These are phyloP conservation scores for Colossoma macropomum DNA, from an alignment of 2,113 vertebrate species.

Conservation along the genomic window DNA sequence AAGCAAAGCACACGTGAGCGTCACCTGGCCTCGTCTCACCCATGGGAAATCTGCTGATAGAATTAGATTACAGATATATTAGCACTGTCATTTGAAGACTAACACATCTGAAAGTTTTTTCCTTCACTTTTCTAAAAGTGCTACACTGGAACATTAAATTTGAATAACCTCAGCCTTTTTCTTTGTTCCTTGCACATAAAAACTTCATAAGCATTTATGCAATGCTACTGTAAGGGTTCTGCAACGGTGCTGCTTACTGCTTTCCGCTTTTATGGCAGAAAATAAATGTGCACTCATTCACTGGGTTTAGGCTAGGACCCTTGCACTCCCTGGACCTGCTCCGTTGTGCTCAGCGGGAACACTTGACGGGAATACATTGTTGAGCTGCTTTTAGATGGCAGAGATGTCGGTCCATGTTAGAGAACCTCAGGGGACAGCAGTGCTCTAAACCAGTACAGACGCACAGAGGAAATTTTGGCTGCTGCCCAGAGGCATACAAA, in stretches of 20 bases:
- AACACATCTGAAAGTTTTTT: background rate
- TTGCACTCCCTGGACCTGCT: background rate
- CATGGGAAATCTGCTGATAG: slow-evolving; percentile 5
- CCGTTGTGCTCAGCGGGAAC: slow-evolving; percentile 32
- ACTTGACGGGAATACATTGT: slow-evolving; percentile 44
- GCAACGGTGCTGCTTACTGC: background rate
- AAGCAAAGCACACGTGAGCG: slow-evolving; percentile 34
- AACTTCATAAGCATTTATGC: slow-evolving; percentile 15
- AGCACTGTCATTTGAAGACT: slow-evolving; percentile 12
- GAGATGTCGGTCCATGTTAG: slow-evolving; percentile 53
- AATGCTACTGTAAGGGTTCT: slow-evolving; percentile 6
- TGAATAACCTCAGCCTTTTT: background rate
- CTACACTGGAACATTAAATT: slow-evolving; percentile 12
- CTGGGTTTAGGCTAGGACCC: slow-evolving; percentile 5
- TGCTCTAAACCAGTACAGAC: slow-evolving; percentile 54
- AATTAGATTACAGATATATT: background rate
- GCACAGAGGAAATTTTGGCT: slow-evolving; percentile 53
- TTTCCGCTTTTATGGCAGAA: slow-evolving; percentile 3
- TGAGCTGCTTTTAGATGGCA: slow-evolving; percentile 57
- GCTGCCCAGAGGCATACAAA: slow-evolving; percentile 51
- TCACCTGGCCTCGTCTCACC: slow-evolving; percentile 14
- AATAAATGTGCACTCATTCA: slow-evolving; percentile 1
- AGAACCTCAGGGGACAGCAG: slow-evolving; percentile 44
- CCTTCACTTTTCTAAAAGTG: background rate
- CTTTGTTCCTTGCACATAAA: slow-evolving; percentile 25